Conservation (phyloP, 2,113 vertebrate species). For the Trogon melanurus region DNA sequence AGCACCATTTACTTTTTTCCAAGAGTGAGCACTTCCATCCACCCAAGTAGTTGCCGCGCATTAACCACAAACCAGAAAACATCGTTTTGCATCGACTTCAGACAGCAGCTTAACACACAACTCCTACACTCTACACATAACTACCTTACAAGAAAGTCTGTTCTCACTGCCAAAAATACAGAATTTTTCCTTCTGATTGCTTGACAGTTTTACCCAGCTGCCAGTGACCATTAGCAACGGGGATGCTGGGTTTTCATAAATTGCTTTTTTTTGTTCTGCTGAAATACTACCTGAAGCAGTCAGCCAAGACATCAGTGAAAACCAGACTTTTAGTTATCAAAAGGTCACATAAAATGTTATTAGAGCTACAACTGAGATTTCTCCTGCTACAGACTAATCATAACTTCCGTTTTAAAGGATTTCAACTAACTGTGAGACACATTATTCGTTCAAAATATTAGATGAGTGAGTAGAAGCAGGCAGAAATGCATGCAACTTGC, state of each 20-base stretch:
- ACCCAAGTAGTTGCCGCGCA: not conserved
- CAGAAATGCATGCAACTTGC: not conserved
- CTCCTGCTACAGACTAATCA: not conserved
- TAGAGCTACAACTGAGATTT: not conserved
- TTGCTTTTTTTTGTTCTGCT: not conserved
- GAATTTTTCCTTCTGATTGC: not conserved
- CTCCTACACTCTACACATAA: not conserved
- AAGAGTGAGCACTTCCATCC: not conserved
- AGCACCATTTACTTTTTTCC: not conserved
- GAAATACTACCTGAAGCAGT: not conserved
- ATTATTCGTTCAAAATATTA: not conserved
- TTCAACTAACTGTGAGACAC: not conserved
- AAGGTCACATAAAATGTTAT: constrained; percentile 6
- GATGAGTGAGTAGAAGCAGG: not conserved
- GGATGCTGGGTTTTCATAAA: not conserved
- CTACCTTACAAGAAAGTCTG: not conserved
- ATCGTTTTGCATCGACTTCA: constrained; percentile 19
- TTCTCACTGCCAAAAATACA: not conserved
- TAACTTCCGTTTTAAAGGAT: not conserved
- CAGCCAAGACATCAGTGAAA: not conserved
- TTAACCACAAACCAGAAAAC: constrained; percentile 1
- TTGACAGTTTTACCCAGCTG: not conserved
- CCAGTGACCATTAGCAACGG: not conserved
- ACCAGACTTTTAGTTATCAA: not conserved
- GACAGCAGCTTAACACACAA: not conserved